Percentiles rank a stretch among this genome's conserved stretches.
Conservation (phyloP, 2,888 invertebrate species). For the Trissolcus brochymenae region DNA sequence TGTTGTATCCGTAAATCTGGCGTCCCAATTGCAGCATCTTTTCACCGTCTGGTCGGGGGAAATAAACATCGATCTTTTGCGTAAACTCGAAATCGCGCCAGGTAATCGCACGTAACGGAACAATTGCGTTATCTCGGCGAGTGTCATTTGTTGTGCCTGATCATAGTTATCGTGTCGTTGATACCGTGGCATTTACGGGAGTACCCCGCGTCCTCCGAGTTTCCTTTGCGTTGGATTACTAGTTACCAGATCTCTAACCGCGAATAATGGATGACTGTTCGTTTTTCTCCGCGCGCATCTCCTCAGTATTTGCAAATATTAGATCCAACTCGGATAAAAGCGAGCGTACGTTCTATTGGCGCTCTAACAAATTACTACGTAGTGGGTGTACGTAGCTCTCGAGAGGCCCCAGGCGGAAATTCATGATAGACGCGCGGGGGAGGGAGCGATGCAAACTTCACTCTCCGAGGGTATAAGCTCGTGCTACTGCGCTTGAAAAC, state of each 20-base stretch:
- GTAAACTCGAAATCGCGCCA: constrained; percentile 49
- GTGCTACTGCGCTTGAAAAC: constrained; percentile 58
- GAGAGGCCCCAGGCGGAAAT: constrained; percentile 50
- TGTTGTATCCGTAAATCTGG: constrained; percentile 53
- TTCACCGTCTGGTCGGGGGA: constrained; percentile 26
- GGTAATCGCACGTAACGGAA: constrained; percentile 57
- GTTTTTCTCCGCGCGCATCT: constrained; percentile 59
- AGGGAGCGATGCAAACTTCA: constrained; percentile 53
- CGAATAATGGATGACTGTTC: constrained; percentile 62
- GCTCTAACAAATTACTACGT: constrained; percentile 62
- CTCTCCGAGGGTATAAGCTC: constrained; percentile 48
- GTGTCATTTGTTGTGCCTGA: constrained; percentile 58
- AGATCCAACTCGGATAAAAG: constrained; percentile 62
- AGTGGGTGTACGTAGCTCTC: constrained; percentile 55
- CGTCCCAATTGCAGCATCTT: constrained; percentile 54
- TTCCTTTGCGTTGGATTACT: constrained; percentile 59
- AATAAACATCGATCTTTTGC: constrained; percentile 53
- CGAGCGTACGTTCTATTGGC: constrained; percentile 59
- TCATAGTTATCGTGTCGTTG: constrained; percentile 57
- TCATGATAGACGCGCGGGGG: constrained; percentile 45
- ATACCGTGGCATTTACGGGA: constrained; percentile 58
- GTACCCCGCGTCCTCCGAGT: constrained; percentile 58
- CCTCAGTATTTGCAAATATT: constrained; percentile 62
- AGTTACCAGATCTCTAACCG: constrained; percentile 64
- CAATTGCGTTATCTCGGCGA: constrained; percentile 54